Conservation (phyloP, 2,797 vertebrate species). For the Uromys caudimaculatus region DNA sequence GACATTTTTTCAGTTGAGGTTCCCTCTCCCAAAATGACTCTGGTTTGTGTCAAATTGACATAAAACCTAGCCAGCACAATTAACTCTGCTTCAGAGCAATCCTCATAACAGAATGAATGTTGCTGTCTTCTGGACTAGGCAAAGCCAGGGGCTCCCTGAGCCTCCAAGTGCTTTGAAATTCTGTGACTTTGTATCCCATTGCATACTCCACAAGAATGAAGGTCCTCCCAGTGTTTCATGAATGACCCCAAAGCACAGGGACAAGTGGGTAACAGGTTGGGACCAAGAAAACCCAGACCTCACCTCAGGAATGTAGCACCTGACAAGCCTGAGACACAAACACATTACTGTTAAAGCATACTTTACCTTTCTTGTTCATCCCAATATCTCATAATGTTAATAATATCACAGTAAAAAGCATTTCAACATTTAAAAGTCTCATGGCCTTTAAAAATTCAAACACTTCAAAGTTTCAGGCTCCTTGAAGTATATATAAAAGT, state of each 20-base stretch:
- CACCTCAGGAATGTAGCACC: not conserved
- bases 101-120: not conserved
- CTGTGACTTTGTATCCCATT: not conserved
- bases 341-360: not conserved
- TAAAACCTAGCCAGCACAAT: not conserved
- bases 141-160: not conserved
- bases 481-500: not conserved
- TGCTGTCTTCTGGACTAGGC: not conserved
- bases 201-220: not conserved
- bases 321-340: not conserved
- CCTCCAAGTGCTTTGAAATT: not conserved
- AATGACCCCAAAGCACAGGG: not conserved
- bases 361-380: not conserved
- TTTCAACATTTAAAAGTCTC: too few species aligned
- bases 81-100: not conserved
- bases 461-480: not conserved
- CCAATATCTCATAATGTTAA: not conserved
- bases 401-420: not conserved
- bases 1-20: not conserved
- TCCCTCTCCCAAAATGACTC: not conserved
- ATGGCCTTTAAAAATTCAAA: not conserved
- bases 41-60: not conserved
- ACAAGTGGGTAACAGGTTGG: not conserved
- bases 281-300: not conserved
- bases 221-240: not conserved